Evolutionary conservation across 2,888 invertebrate species (phyloP), one percentile per base, ranked within the genome.

Genomic region (Ernsta delagoae): DNA sequence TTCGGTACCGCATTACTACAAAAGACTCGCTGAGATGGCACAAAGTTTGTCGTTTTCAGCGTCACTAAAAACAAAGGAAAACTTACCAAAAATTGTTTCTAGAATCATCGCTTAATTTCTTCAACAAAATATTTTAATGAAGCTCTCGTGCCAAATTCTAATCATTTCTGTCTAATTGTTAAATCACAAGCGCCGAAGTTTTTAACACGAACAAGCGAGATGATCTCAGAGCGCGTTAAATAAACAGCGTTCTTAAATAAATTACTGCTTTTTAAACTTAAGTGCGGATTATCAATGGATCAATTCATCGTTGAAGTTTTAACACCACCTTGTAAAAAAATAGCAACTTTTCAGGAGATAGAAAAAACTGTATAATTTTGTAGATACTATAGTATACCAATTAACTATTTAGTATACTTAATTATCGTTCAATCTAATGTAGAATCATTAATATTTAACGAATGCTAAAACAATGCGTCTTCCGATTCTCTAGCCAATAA

Each of bases 81-180:
- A 68, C 41, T 41, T 12, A 39, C 39, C 63, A 61, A 43, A 80
- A 77, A 77, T 79, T 78, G 78, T 79, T 78, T n/a, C n/a, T 75
- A 65, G 79, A 79, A 77, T 73, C 73, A 77, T 75, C 73, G 72
- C 70, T 79, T 73, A 74, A 81, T 39, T 56, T 84, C 79, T 78
- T 75, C 73, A 77, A 82, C 78, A 80, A 86, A 88, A 87, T 86
- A 86, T 88, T 88, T 88, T 87, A 88, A 89, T 87, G 84, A 87
- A 87, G 80, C 85, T 80, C 78, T 31, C 11, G 50, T 59, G 31
- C 74, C 77, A 80, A 68, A 79, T 77, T 76, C 74, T 71, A 70
- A 71, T 59, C 39, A 74, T 76, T 73, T 70, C 70, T 72, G 74
- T 79, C 76, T 85, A 83, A 86, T 86, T 86, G 79, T 83, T 75